Base-by-base conservation (phyloP, 2,888 invertebrate genomes). In the Druceiella hillmani region DNA sequence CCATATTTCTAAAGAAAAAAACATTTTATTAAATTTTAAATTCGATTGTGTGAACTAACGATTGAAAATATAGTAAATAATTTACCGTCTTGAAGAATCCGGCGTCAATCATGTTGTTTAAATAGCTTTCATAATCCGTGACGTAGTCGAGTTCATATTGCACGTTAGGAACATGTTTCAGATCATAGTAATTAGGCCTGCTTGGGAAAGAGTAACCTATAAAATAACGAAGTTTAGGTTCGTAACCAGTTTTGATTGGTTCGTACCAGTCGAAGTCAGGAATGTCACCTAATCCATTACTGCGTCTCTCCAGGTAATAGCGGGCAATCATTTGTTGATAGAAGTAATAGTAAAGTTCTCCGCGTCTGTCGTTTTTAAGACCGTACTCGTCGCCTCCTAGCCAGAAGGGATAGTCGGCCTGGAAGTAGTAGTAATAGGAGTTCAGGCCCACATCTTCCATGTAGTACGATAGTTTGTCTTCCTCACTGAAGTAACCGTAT, bases 371-470 rank as follows among this genome's bases (percentile, higher is more conserved):
- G 51, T 74, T 76, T 52, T 57, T 45, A 25, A 63, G 37, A 45
- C 62, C 63, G 40, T 66, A 69, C 34, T 73, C 62, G 14, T 74
- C 62, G 36, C 74, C 70, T 32, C 69, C 65, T 56, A 81, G 61
- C 76, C 79, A 80, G 70, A 77, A 79, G 24, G 83, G 79, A 52
- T 71, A 71, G 40, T 76, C 70, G 43, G 70, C 55, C 52, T 82
- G 76, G 64, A 78, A 74, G 59, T 74, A 78, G 59, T 74, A 78
- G 65, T 83, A 83, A 61, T 70, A 81, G 1, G 74, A 54, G 59
- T 81, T 83, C 52, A 80, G 62, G 41, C 79, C 82, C 48, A 83
- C 65, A 52, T 84, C 84, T 54, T 84, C 82, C 17, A 77, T 79
- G 61, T 82, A 81, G 62, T 84, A 84, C 22, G 76, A 66, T 38